phyloP scores from a whole-genome alignment of 2,888 invertebrate genomes.

The Scaptodrosophila latifasciaeformis region DNA sequence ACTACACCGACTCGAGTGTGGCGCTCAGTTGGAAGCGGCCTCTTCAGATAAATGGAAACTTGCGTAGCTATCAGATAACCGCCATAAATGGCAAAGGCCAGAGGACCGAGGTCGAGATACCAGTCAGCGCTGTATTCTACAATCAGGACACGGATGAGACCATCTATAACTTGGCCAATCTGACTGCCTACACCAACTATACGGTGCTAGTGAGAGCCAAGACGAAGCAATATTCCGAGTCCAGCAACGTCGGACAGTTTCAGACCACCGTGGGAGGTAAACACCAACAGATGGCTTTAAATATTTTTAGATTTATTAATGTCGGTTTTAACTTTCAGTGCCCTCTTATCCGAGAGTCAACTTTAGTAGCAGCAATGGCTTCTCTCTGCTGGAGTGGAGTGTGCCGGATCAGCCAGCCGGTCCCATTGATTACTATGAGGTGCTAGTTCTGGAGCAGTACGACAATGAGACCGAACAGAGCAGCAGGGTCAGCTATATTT shows the following conservation, averaged over 20 bases:
- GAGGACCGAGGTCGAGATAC: too few relatives aligned
- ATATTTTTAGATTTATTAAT: too few relatives aligned
- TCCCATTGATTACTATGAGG: slow-evolving; percentile 78
- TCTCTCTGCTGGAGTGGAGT: slow-evolving; percentile 77
- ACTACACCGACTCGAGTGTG: slow-evolving; percentile 31
- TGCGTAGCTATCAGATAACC: too few relatives aligned
- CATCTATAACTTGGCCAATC: slow-evolving; percentile 59
- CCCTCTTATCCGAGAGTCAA: too few relatives aligned
- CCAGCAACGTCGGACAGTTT: slow-evolving; percentile 76
- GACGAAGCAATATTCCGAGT: slow-evolving; percentile 81
- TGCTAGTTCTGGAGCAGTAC: slow-evolving; percentile 63
- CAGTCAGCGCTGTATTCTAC: too few relatives aligned
- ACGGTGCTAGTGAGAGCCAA: slow-evolving; percentile 83
- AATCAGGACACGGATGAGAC: slow-evolving; percentile 42
- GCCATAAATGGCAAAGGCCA: too few relatives aligned
- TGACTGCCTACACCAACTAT: slow-evolving; percentile 81
- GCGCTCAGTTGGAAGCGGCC: slow-evolving; percentile 79
- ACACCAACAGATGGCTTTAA: too few relatives aligned
- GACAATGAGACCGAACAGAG: slow-evolving; percentile 45
- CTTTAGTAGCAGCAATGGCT: too few relatives aligned
- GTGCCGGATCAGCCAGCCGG: slow-evolving; percentile 77
- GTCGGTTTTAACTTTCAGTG: slow-evolving; percentile 42
- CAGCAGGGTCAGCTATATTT: slow-evolving; percentile 43
- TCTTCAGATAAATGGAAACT: slow-evolving; percentile 82
- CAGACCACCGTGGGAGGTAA: slow-evolving; percentile 79